These are phyloP conservation scores for Artibeus lituratus DNA, from an alignment of 2,797 vertebrate species.

Conservation along the genomic window DNA sequence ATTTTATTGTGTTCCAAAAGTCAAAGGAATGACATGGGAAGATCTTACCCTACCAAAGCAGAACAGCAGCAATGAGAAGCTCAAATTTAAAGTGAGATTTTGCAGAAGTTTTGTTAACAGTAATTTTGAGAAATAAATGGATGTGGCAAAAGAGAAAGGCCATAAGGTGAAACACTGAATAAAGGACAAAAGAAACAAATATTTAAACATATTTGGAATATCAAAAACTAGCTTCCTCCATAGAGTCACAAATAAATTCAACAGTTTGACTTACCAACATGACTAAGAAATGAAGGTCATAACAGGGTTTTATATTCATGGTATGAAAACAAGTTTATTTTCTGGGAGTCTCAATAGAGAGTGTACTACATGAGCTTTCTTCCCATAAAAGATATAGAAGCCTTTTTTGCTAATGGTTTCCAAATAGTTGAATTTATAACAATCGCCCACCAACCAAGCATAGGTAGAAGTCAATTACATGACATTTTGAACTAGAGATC, in stretches of 20 bases:
- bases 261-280: neutral
- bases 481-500: neutral
- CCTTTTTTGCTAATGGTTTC: neutral
- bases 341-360: neutral
- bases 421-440: constrained; percentile 4
- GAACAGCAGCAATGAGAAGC: neutral
- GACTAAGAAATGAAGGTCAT: neutral
- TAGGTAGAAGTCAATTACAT: neutral
- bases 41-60: neutral
- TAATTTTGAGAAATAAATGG: constrained; percentile 5
- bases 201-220: neutral
- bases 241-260: neutral
- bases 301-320: neutral
- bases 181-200: neutral
- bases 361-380: neutral
- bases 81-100: neutral
- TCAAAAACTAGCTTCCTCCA: neutral
- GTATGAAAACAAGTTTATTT: constrained; percentile 2
- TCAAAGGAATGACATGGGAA: neutral
- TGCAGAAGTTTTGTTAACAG: neutral
- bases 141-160: neutral
- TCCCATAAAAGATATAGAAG: neutral
- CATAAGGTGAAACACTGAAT: neutral
- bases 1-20: neutral
- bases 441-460: neutral